Evolutionary conservation across 2,113 vertebrate genomes (phyloP).

Genomic region (Semnopithecus entellus): DNA sequence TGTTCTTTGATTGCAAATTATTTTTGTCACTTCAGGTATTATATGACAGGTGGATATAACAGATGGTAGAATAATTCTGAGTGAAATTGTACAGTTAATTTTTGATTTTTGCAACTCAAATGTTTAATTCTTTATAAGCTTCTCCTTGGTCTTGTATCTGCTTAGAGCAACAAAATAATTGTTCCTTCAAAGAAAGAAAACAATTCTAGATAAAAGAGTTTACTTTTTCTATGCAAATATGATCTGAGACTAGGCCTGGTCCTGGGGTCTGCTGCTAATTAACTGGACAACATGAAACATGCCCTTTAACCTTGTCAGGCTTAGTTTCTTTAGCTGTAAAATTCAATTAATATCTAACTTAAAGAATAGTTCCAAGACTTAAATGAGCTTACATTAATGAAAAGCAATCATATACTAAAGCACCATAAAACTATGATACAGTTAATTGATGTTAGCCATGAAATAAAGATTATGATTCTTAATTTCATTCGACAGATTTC

Average conservation of each 20-base stretch:
- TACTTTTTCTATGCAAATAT: neutral
- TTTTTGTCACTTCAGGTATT: neutral
- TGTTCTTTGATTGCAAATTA: neutral
- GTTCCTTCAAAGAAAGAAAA: slow-evolving; percentile 14
- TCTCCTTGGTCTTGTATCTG: slow-evolving; percentile 8
- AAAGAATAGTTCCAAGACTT: neutral
- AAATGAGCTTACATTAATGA: neutral
- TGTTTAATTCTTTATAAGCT: slow-evolving; percentile 7
- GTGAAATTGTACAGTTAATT: neutral
- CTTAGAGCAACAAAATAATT: slow-evolving; percentile 38
- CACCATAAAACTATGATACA: neutral
- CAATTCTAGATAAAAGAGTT: neutral
- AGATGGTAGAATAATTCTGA: neutral
- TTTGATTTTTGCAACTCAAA: neutral
- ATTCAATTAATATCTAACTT: neutral
- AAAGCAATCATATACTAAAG: neutral
- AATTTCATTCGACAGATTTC: neutral
- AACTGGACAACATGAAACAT: neutral
- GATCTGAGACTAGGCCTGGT: neutral
- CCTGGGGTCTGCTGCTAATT: neutral
- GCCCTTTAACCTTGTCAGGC: neutral
- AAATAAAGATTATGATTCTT: neutral
- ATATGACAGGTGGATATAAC: neutral
- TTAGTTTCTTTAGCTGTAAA: neutral
- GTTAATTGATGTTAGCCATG: neutral